Percentiles rank a stretch among this genome's conserved stretches.
These are phyloP conservation scores for Takifugu bimaculatus DNA, from an alignment of 2,113 vertebrate species.

Conservation along the genomic window DNA sequence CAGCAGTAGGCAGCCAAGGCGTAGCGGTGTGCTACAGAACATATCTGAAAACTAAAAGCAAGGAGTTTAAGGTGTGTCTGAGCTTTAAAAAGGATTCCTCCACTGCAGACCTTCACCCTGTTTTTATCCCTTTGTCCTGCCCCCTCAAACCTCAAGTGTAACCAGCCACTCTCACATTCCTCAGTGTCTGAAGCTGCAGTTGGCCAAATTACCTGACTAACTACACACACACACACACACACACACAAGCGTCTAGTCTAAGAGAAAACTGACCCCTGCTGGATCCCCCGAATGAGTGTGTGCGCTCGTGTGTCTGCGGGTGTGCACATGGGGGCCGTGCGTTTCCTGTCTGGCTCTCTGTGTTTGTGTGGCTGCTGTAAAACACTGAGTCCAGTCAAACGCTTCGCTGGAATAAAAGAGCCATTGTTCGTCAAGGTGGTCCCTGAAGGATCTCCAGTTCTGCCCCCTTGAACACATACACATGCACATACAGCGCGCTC, in stretches of 20 bases:
- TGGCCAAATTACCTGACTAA: conserved; percentile 60
- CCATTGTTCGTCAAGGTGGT: conserved; percentile 80
- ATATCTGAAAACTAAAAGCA: too few relatives aligned
- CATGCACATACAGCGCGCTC: conserved; percentile 15
- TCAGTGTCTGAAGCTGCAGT: conserved; percentile 47
- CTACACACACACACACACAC: conserved; percentile 17
- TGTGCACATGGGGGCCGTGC: conserved; percentile 19
- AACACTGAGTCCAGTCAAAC: conserved; percentile 58
- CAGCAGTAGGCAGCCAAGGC: too few relatives aligned
- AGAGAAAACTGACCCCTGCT: conserved; percentile 44
- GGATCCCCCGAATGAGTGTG: conserved; percentile 42
- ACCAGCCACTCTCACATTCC: conserved; percentile 48
- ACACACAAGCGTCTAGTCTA: conserved; percentile 30
- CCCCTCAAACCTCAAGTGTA: conserved; percentile 33
- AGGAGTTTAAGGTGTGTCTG: too few relatives aligned
- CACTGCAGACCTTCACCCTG: background rate
- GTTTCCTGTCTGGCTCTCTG: conserved; percentile 38
- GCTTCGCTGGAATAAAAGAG: conserved; percentile 65
- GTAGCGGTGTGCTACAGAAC: too few relatives aligned
- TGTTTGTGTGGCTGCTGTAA: conserved; percentile 30
- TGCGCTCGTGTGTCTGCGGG: conserved; percentile 12
- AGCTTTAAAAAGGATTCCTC: too few relatives aligned
- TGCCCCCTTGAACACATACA: conserved; percentile 15
- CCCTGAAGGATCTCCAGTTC: conserved; percentile 53
- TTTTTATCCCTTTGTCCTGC: conserved; percentile 16